Evolutionary conservation across 1,140 invertebrate species (phyloP).

Genomic region (Drosophila ambigua): DNA sequence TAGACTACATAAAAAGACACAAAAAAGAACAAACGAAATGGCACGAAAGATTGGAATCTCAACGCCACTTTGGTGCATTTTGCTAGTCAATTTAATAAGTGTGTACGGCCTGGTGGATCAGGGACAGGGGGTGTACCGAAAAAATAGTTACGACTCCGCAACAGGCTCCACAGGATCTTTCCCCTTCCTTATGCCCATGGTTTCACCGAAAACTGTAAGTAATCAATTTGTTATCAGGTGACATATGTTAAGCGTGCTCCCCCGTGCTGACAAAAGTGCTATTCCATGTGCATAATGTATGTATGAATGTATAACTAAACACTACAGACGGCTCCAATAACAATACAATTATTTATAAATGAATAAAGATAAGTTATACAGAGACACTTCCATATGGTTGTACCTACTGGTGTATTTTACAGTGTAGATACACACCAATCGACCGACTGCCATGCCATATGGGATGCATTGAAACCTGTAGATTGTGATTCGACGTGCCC

Average conservation of each 20-base stretch:
- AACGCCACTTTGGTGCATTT: conserved; percentile 15
- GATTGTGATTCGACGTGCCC: conserved; percentile 40
- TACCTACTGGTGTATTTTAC: too few relatives aligned
- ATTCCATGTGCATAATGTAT: background rate
- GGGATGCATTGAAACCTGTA: conserved; percentile 41
- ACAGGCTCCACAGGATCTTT: conserved; percentile 84
- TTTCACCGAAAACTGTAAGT: conserved; percentile 87
- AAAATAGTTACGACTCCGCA: conserved; percentile 36
- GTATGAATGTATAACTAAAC: background rate
- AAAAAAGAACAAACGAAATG: conserved; percentile 16
- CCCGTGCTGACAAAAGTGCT: background rate
- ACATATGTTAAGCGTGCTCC: background rate
- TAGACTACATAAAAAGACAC: background rate
- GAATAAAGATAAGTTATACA: too few relatives aligned
- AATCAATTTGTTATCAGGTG: background rate
- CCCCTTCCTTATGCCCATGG: conserved; percentile 89
- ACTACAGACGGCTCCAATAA: conserved; percentile 1
- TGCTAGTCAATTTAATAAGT: conserved; percentile 49
- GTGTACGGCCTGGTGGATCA: conserved; percentile 52
- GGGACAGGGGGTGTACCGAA: conserved; percentile 43
- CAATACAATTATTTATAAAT: background rate
- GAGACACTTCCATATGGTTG: too few relatives aligned
- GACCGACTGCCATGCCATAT: conserved; percentile 19
- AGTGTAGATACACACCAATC: conserved; percentile 32
- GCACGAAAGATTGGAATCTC: conserved; percentile 26